Evolutionary conservation across 2,888 invertebrate genomes (phyloP).

Genomic region (Limnephilus rhombicus): DNA sequence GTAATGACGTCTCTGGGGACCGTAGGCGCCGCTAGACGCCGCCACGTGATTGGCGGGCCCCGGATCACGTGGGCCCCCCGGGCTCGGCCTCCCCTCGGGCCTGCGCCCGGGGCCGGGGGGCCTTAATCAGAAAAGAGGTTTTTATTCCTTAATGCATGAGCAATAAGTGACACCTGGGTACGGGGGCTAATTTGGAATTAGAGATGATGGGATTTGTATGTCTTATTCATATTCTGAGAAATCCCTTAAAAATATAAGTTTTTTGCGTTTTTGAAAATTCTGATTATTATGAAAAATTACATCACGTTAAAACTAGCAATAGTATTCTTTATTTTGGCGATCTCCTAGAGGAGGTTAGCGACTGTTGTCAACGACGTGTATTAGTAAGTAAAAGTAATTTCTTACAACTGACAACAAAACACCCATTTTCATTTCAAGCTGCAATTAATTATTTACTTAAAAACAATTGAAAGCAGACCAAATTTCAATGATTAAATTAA

Average conservation of each 20-base stretch:
- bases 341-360: too few relatives aligned
- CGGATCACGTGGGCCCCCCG: constrained; percentile 50
- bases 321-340: too few relatives aligned
- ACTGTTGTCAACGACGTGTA: too few relatives aligned
- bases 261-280: too few relatives aligned
- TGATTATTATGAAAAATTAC: too few relatives aligned
- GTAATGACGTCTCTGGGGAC: constrained; percentile 65
- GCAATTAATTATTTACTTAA: too few relatives aligned
- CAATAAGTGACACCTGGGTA: constrained; percentile 63
- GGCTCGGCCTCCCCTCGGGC: background rate
- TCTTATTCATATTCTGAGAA: background rate
- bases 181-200: constrained; percentile 45
- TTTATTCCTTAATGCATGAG: constrained; percentile 62
- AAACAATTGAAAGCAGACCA: too few relatives aligned
- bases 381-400: too few relatives aligned
- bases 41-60: constrained; percentile 60
- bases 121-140: constrained; percentile 57
- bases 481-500: too few relatives aligned
- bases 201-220: background rate
- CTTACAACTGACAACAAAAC: too few relatives aligned
- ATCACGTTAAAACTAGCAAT: too few relatives aligned
- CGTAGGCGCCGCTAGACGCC: constrained; percentile 58
- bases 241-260: background rate
- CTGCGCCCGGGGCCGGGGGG: background rate
- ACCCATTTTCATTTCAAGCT: too few relatives aligned